Evolutionary conservation across 1,140 invertebrate species (phyloP), one percentile per base, ranked within the genome.

Genomic region (Hylaeus anthracinus): DNA sequence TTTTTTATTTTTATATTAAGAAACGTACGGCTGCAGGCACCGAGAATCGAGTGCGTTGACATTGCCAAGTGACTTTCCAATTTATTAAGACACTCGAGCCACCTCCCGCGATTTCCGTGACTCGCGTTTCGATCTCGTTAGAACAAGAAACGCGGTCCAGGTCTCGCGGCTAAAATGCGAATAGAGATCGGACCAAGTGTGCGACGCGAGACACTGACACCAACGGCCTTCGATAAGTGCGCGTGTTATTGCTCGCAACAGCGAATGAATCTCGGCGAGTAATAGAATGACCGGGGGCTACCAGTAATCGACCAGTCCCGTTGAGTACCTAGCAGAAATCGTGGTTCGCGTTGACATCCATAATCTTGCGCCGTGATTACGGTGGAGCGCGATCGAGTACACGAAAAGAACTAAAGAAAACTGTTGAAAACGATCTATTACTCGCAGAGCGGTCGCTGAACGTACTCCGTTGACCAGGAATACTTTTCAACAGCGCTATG

Each of bases 231-330:
- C 39, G 60, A 5, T 14, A 10, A 37, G 10, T 48, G 14, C 72
- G 12, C 8, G 15, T 3, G 48, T 64, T 72, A 72, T 73, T 73
- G 58, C 51, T 1, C 73, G 43, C 63, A 43, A 66, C 64, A 26
- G 64, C 64, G 73, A 56, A 75, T 48, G 73, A 67, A 75, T 75
- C 73, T 45, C 73, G 51, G 51, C 51, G n/a, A 56, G 39, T 67
- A 67, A 75, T 75, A 67, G 48, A 75, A 75, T 39, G 63, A 67
- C 51, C 26, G 26, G 26, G 0, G 26, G 26, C 41, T 58, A 58
- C n/a, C 51, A 14, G 41, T n/a, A 39, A 66, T 41, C 73, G 43
- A 75, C 41, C 73, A 26, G 5, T 43, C 51, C 14, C 51, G 73
- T 12, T 75, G 73, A 75, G 66, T 67, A 67, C 73, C 55, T 67